Conservation (phyloP, 92 coral and sea anemone species). For the Siderastrea siderea region DNA sequence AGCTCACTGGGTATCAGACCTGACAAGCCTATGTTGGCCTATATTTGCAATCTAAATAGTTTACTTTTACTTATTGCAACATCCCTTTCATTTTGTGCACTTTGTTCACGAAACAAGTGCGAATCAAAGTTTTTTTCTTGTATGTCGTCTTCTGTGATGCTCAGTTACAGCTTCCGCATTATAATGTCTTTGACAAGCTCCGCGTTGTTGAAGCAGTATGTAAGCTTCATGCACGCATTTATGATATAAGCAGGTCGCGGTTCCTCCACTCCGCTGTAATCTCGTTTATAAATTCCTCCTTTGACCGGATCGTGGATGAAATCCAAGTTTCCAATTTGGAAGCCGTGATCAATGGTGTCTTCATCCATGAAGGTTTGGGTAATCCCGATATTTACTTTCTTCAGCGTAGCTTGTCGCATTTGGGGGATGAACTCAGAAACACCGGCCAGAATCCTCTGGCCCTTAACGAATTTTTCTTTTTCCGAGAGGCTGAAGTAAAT, state of each 20-base stretch:
- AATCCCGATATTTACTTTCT: no score
- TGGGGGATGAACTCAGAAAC: slow-evolving; percentile 62
- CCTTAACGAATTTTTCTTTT: slow-evolving; percentile 39
- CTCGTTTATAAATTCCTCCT: slow-evolving; percentile 48
- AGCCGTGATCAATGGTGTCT: slow-evolving; percentile 28
- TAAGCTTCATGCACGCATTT: slow-evolving; percentile 48
- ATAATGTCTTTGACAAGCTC: no score
- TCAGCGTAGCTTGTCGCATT: slow-evolving; percentile 31
- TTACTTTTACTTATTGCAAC: no score
- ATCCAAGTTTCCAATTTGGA: neutral
- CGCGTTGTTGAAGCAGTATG: neutral
- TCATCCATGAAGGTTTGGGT: slow-evolving; percentile 31
- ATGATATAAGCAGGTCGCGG: slow-evolving; percentile 63
- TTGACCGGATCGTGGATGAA: slow-evolving; percentile 47
- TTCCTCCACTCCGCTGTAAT: slow-evolving; percentile 71
- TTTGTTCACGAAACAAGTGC: no score
- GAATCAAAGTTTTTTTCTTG: no score
- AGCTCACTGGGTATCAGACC: no score
- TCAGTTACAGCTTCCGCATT: no score
- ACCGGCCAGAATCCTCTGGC: slow-evolving; percentile 32
- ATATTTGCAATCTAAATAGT: no score
- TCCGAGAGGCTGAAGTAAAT: slow-evolving; percentile 16
- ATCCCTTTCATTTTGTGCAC: no score
- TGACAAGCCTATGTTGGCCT: no score
- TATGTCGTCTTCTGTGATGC: no score